Percentiles rank a stretch among this genome's conserved stretches.
These are phyloP conservation scores for Tipula confusa DNA, from an alignment of 2,888 invertebrate species.

Conservation along the genomic window DNA sequence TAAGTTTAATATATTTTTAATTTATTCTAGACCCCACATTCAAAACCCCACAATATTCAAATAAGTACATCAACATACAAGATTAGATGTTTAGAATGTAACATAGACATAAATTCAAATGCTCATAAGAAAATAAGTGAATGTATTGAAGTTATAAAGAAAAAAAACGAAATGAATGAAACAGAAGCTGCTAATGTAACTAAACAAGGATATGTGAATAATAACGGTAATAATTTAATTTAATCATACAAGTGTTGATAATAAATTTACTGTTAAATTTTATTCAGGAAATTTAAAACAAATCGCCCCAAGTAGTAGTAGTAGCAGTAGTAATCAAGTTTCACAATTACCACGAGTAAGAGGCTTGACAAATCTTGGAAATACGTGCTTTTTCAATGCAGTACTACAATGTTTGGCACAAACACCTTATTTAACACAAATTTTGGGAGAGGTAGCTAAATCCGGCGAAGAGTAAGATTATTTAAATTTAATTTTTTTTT, in stretches of 20 bases:
- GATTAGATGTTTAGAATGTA: slow-evolving; percentile 77
- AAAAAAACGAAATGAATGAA: slow-evolving; percentile 47
- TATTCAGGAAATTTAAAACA: not conserved
- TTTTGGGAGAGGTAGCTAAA: slow-evolving; percentile 64
- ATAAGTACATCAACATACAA: slow-evolving; percentile 67
- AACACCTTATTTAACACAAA: slow-evolving; percentile 70
- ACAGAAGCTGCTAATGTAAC: slow-evolving; percentile 42
- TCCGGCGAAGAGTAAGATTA: slow-evolving; percentile 58
- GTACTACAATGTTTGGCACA: slow-evolving; percentile 89
- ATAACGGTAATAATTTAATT: not conserved
- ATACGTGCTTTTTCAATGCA: slow-evolving; percentile 96
- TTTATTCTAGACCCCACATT: slow-evolving; percentile 57
- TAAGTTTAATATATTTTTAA: not conserved
- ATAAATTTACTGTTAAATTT: not conserved
- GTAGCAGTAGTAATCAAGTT: not conserved
- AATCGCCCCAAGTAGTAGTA: not conserved
- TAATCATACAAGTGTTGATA: too few relatives aligned
- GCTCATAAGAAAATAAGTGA: slow-evolving; percentile 65
- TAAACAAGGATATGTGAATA: slow-evolving; percentile 35
- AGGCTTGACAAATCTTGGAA: slow-evolving; percentile 87
- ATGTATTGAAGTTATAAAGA: slow-evolving; percentile 68
- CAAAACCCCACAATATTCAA: slow-evolving; percentile 69
- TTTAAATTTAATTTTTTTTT: not conserved
- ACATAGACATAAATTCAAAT: slow-evolving; percentile 60
- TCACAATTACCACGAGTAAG: slow-evolving; percentile 56